phyloP scores from a whole-genome alignment of 2,888 invertebrate genomes.

The Acronicta alni region DNA sequence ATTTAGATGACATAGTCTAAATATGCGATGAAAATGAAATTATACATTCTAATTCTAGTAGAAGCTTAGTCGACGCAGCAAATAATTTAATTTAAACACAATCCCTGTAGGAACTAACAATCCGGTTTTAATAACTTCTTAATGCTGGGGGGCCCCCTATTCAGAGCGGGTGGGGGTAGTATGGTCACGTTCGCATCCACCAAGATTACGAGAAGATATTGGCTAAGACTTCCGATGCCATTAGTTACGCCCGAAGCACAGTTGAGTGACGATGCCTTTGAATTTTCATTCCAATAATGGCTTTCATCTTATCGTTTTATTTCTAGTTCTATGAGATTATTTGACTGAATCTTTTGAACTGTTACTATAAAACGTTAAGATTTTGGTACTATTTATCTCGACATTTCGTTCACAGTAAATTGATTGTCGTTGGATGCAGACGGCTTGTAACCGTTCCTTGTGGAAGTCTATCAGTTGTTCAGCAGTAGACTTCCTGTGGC shows the following conservation, averaged over 20 bases:
- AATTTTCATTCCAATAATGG: conserved; percentile 22
- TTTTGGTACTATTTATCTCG: no score
- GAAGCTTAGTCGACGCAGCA: background rate
- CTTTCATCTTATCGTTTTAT: conserved; percentile 11
- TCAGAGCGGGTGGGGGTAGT: background rate
- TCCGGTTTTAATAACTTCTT: conserved; percentile 30
- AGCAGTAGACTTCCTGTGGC: no score
- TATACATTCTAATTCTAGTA: no score
- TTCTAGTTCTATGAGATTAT: conserved; percentile 3
- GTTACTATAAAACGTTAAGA: no score
- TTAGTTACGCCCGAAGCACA: conserved; percentile 32
- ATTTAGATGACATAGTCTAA: background rate
- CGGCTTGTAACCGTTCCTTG: no score
- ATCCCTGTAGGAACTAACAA: conserved; percentile 13
- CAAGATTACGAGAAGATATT: conserved; percentile 54
- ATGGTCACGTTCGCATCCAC: conserved; percentile 49
- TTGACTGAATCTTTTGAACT: background rate
- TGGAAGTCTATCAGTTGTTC: no score
- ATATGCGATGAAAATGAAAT: no score
- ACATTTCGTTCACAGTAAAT: no score
- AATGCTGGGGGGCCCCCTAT: background rate
- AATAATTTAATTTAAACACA: conserved; percentile 2
- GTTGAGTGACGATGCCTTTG: conserved; percentile 23
- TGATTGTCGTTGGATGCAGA: no score
- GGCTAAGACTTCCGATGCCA: conserved; percentile 41